phyloP scores from a whole-genome alignment of 2,797 vertebrate genomes.

The Thalassophryne amazonica region DNA sequence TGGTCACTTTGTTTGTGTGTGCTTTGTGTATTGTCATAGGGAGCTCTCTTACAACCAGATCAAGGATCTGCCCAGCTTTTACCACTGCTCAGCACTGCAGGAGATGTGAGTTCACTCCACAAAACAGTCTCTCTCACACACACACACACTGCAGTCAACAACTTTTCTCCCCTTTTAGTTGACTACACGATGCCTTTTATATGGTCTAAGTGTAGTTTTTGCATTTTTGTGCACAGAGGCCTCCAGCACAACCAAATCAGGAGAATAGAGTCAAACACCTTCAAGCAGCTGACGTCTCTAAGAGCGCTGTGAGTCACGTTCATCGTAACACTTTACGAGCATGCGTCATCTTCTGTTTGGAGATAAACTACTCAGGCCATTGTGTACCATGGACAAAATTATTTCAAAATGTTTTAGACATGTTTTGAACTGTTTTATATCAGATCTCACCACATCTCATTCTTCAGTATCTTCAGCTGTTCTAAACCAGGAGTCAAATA shows the following conservation, averaged over 20 bases:
- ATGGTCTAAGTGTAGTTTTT: too few relatives aligned
- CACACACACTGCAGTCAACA: not conserved
- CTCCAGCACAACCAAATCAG: constrained; percentile 91
- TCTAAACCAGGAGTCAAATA: too few relatives aligned
- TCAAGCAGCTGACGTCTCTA: constrained; percentile 85
- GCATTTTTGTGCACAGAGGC: constrained; percentile 72
- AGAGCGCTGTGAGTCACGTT: constrained; percentile 85
- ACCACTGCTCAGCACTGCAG: constrained; percentile 85
- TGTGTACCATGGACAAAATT: too few relatives aligned
- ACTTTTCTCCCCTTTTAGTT: too few relatives aligned
- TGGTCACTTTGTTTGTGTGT: constrained; percentile 54
- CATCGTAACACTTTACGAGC: not conserved
- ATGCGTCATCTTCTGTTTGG: not conserved
- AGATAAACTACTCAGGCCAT: too few relatives aligned
- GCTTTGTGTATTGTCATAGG: constrained; percentile 69
- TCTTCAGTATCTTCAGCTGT: too few relatives aligned
- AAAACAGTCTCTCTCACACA: not conserved
- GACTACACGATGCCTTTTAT: too few relatives aligned
- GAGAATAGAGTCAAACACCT: constrained; percentile 85
- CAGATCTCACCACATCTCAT: too few relatives aligned
- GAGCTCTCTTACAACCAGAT: constrained; percentile 93
- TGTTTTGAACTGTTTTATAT: too few relatives aligned
- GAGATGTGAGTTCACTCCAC: constrained; percentile 85
- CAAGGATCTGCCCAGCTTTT: constrained; percentile 89
- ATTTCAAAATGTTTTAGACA: too few relatives aligned